Base-by-base conservation (phyloP, 1,140 invertebrate species). In the Antheraea pernyi region DNA sequence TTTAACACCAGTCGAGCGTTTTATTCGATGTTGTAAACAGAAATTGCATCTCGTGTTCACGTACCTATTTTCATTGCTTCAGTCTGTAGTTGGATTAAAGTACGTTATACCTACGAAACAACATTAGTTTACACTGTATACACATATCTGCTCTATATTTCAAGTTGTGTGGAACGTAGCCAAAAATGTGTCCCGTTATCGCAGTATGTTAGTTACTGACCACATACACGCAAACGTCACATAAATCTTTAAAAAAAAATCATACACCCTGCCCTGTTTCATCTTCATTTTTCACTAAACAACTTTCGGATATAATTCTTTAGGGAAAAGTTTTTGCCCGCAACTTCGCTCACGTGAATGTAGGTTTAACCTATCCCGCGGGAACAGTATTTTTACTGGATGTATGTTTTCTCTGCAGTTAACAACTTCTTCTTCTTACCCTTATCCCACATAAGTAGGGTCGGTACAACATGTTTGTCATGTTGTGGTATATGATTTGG, bases 21-120 rank as follows among this genome's bases (percentile, higher is more conserved):
- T 67, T 67, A 67, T 67, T 67, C n/a, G 46, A 67, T n/a, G 65
- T 67, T 67, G 65, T 67, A 67, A 67, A 67, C 65, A 59, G 48
- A 22, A 67, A 67, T 67, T 59, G 65, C 65, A 67, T 67, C 59
- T 67, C 19, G 65, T 59, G 30, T 67, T 59, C 46, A 59, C 53
- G 53, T 36, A 53, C 46, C 46, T 53, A 59, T 67, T 67, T 59
- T 59, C 22, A 65, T 65, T 48, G 39, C 18, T 65, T 48, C 36
- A 42, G 19, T 19, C 42, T 65, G 11, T 65, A 46, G 19, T 65
- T 53, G 7, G 46, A 53, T 53, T 53, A n/a, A 53, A 53, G 46
- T 53, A 53, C 16, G 16, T 53, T 53, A n/a, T 53, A 53, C 46
- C 16, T 16, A 53, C 46, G 13, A 53, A 53, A 53, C 13, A 53